Evolutionary conservation across 2,888 invertebrate species (phyloP), one percentile per base, ranked within the genome.

Genomic region (Magallana nippona): DNA sequence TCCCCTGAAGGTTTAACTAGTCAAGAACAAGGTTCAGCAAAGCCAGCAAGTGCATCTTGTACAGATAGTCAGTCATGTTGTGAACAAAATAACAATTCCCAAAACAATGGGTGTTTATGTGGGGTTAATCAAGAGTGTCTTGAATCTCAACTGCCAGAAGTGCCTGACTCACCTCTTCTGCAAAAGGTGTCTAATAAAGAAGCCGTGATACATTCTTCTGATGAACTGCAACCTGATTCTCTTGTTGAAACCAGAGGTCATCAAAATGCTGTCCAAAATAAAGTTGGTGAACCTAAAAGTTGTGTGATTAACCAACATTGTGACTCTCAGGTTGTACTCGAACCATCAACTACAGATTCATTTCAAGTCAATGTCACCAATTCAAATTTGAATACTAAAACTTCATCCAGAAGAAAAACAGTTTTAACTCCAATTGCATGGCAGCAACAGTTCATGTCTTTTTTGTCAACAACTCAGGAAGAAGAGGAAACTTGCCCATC

Each of bases 381-480:
- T 32, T 22, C 22, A 11, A 71, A 32, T 27, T 32, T 15, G 32
- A 13, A 55, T 32, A 55, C 78, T 22, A 62, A 56, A 78, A 80
- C 84, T 71, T 11, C 71, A 27, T 71, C 71, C 27, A 22, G 71
- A 15, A 22, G 71, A 27, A 71, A 71, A 71, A 32, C 71, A 27
- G 71, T 71, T 11, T 71, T 27, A 71, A 71, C 83, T 27, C 84
- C 83, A 10, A 78, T 86, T 27, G 82, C 83, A 78, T 86, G 85
- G 85, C 85, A 86, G 85, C 85, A 86, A 60, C 85, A 86, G 55
- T 86, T 86, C 60, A 86, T 86, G 85, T 86, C 85, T 10, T 86
- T 84, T 57, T 62, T 84, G 62, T 81, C 84, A 55, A 78, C 84
- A 57, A 15, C 60, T 79, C 79, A 19, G n/a, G n/a, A n/a, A 44